phyloP scores from a whole-genome alignment of 1,140 invertebrate genomes.

The Ditylenchus dipsaci region DNA sequence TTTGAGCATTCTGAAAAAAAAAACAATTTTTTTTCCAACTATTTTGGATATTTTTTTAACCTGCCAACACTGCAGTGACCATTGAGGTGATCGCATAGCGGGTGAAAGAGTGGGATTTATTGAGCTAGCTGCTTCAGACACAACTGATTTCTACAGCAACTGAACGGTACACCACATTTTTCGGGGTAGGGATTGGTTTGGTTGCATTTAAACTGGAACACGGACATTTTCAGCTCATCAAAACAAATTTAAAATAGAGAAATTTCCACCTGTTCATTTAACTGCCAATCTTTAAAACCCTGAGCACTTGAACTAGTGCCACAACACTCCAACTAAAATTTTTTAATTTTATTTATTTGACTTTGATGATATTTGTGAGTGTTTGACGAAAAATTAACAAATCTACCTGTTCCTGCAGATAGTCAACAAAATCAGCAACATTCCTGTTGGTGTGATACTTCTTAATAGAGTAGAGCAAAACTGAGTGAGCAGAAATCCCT shows the following conservation, averaged over 20 bases:
- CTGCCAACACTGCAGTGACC: conserved; percentile 48
- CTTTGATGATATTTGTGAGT: too few relatives aligned
- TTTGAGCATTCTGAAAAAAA: conserved; percentile 51
- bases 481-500: conserved; percentile 44
- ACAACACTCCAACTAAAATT: conserved; percentile 55
- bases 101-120: conserved; percentile 38
- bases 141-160: conserved; percentile 50
- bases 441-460: conserved; percentile 49
- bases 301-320: conserved; percentile 51
- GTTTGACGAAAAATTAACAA: not conserved
- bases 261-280: conserved; percentile 37
- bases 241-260: too few relatives aligned
- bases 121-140: conserved; percentile 45
- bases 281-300: conserved; percentile 54
- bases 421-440: conserved; percentile 53
- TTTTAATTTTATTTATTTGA: conserved; percentile 12
- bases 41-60: too few relatives aligned
- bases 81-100: conserved; percentile 55
- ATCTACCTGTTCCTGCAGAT: conserved; percentile 51
- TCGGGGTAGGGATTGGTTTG: conserved; percentile 55
- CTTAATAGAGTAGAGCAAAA: conserved; percentile 44
- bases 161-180: conserved; percentile 56
- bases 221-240: too few relatives aligned
- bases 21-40: not conserved
- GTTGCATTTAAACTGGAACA: conserved; percentile 51